Percentiles rank a stretch among this genome's conserved stretches.
Conservation (phyloP, 2,113 vertebrate genomes). For the Brienomyrus longianalis region DNA sequence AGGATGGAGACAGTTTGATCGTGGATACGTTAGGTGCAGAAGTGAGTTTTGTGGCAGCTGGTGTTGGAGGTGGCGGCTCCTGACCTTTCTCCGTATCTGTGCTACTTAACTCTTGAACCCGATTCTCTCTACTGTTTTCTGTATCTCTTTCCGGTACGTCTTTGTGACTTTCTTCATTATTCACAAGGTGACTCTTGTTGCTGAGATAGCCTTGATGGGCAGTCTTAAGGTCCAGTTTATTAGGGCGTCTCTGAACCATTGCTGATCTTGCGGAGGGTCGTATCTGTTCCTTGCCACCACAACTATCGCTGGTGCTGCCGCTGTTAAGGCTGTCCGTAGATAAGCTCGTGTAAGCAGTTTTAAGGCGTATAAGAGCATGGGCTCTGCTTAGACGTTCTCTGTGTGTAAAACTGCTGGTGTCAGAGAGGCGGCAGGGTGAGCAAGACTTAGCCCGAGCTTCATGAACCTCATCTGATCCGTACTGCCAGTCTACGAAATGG, state of each 20-base stretch:
- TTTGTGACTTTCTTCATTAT: slow-evolving; percentile 47
- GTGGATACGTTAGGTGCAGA: slow-evolving; percentile 70
- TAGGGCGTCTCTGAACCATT: slow-evolving; percentile 71
- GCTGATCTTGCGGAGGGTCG: slow-evolving; percentile 56
- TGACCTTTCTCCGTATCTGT: slow-evolving; percentile 58
- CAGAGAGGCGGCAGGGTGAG: slow-evolving; percentile 76
- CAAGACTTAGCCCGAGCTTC: slow-evolving; percentile 81
- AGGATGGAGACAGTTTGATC: slow-evolving; percentile 86
- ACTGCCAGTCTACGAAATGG: slow-evolving; percentile 80
- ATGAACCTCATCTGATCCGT: slow-evolving; percentile 69
- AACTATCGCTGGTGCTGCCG: slow-evolving; percentile 82
- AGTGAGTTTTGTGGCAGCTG: slow-evolving; percentile 58
- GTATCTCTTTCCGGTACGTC: slow-evolving; percentile 62
- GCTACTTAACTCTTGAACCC: slow-evolving; percentile 39
- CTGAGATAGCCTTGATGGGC: slow-evolving; percentile 53
- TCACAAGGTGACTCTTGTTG: background rate
- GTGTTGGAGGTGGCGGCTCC: slow-evolving; percentile 51
- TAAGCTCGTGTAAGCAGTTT: slow-evolving; percentile 73
- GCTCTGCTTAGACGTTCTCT: slow-evolving; percentile 66
- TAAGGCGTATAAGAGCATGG: slow-evolving; percentile 74
- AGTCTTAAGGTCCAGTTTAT: slow-evolving; percentile 77
- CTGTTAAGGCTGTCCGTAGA: slow-evolving; percentile 93
- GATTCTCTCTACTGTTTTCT: slow-evolving; percentile 48
- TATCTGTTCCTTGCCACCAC: slow-evolving; percentile 74
- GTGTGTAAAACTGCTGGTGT: slow-evolving; percentile 59